These are phyloP conservation scores for Trypoxylus dichotomus DNA, from an alignment of 1,140 invertebrate genomes.

Conservation along the genomic window DNA sequence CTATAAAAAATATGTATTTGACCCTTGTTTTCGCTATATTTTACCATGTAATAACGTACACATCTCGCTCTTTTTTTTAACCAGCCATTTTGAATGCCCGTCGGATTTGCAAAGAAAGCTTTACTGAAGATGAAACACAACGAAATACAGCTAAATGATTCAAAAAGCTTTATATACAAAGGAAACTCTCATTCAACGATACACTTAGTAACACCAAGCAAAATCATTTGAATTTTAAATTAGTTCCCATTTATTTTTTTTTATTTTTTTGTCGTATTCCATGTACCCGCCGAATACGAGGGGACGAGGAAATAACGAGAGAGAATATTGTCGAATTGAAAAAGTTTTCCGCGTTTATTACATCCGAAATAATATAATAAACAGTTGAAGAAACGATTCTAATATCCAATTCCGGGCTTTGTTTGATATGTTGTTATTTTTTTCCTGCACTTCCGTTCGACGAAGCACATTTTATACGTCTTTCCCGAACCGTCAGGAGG, in stretches of 20 bases:
- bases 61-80: not conserved
- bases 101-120: not conserved
- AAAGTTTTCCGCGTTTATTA: constrained; percentile 23
- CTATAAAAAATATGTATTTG: no score
- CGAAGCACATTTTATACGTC: constrained; percentile 4
- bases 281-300: not conserved
- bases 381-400: constrained; percentile 23
- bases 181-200: not conserved
- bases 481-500: not conserved
- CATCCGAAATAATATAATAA: constrained; percentile 25
- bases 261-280: constrained; percentile 11
- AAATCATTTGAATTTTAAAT: constrained; percentile 25
- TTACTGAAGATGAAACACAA: not conserved
- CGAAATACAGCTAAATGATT: not conserved
- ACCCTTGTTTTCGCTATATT: no score
- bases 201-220: constrained; percentile 19
- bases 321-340: constrained; percentile 16
- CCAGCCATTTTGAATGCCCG: not conserved
- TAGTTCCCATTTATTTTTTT: constrained; percentile 15
- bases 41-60: no score
- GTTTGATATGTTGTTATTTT: constrained; percentile 26
- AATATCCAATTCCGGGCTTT: constrained; percentile 22
- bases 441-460: constrained; percentile 11
- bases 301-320: not conserved
- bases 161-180: not conserved